Base-by-base conservation (phyloP, 2,113 vertebrate species). In the Lynx canadensis region DNA sequence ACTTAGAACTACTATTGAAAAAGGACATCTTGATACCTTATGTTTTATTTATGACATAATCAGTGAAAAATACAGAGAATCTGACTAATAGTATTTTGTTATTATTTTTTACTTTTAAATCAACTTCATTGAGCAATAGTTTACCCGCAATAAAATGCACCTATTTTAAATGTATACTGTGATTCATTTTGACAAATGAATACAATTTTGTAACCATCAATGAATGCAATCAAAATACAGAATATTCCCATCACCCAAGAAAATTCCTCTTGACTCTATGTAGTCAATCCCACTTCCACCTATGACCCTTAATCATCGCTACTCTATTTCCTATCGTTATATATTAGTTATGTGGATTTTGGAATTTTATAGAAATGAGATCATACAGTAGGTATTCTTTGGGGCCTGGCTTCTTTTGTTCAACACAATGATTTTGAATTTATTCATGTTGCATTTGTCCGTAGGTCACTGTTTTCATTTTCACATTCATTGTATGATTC, bases 51-150 rank as follows among this genome's bases (percentile, higher is more conserved):
- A 36, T 95, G 3, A 15, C 3, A 38, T 12, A n/a, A 41, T 73
- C 16, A 52, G 3, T 91, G 36, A 73, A 36, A 92, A 57, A 3
- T n/a, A 52, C 7, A 81, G 14, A 66, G 16, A 86, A 89, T 33
- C n/a, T 84, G 14, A 78, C 21, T 29, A 38, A n/a, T 11, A 71
- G 0, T 14, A 4, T 76, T 81, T 50, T 85, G 12, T 80, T 63
- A 21, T 60, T 41, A 57, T 74, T 95, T 86, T 78, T 41, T 45
- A 65, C 6, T 36, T 85, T 91, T 55, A 73, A 74, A 66, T 68
- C 3, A 10, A 52, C 15, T 52, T 65, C 31, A 38, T 21, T 80
- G 5, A 7, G 7, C 16, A 86, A 21, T 10, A 69, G 50, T 63
- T 33, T 90, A 41, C 13, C 23, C 23, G n/a, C 0, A 63, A 21